A percentile compares a stretch with the other conserved stretches of the same genome.
phyloP scores from a whole-genome alignment of 2,797 vertebrate genomes.

The Macroramphosus scolopax region DNA sequence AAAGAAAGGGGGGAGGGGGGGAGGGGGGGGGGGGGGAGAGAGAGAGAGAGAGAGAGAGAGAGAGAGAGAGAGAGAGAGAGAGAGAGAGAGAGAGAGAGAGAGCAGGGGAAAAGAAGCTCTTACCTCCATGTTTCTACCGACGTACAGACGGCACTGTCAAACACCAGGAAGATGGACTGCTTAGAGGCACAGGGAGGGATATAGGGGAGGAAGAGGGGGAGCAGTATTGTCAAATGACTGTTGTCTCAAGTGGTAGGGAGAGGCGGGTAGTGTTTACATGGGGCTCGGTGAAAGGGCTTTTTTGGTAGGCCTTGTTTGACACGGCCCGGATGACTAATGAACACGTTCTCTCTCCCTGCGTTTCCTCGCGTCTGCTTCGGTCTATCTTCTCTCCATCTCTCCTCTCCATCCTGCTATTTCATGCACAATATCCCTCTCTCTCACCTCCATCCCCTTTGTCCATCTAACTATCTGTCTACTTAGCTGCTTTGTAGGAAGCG shows the following conservation, averaged over 20 bases:
- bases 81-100: background rate
- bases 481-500: conserved; percentile 45
- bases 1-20: no score
- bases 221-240: conserved; percentile 60
- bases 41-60: no score
- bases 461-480: conserved; percentile 19
- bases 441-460: conserved; percentile 8
- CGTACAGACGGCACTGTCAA: conserved; percentile 62
- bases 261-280: conserved; percentile 67
- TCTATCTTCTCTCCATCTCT: conserved; percentile 34
- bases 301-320: conserved; percentile 73
- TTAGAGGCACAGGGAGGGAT: conserved; percentile 30
- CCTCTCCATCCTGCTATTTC: conserved; percentile 40
- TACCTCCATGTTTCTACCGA: conserved; percentile 46
- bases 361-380: conserved; percentile 18
- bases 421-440: conserved; percentile 26
- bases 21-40: no score
- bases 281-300: conserved; percentile 63
- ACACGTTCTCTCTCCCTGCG: conserved; percentile 31
- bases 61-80: conserved; percentile 6
- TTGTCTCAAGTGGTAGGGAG: conserved; percentile 61
- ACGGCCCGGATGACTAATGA: conserved; percentile 69
- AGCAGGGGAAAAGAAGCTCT: conserved; percentile 20
- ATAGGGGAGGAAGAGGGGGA: conserved; percentile 26
- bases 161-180: conserved; percentile 66